Evolutionary conservation across 2,113 vertebrate genomes (phyloP), one percentile per base, ranked within the genome.

Genomic region (human): DNA sequence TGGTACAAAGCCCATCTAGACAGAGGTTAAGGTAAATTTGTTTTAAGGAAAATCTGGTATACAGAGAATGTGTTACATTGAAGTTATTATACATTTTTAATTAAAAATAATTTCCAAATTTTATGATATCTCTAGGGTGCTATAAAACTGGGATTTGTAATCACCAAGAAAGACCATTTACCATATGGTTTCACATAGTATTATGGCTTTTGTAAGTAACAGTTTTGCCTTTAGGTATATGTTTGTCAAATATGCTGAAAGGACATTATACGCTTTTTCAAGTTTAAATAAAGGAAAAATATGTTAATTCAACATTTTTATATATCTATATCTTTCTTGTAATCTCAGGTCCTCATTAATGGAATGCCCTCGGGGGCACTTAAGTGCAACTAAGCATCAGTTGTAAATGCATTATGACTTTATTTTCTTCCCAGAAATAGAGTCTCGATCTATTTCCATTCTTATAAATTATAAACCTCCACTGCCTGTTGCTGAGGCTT

Each of bases 391-490:
- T 68, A 72, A 82, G 64, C 48, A 64, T 96, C 55, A 59, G 66
- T 75, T 83, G 90, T 95, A 96, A 96, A 94, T 95, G 73, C 73
- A 90, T 95, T 96, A 94, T 16, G 86, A 96, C 90, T 97, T 87
- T 95, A 97, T 94, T 97, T 97, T 90, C 96, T 94, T 92, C 90
- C 83, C 82, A 90, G 91, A 96, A 87, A 92, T 50, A 93, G 59
- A 90, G 38, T 84, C 81, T 86, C 0, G 0, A 61, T 97, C 90
- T 81, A 94, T 96, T 96, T 97, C 75, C 82, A 75, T 84, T 85
- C 93, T 95, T 95, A 97, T 97, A 95, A 98, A 95, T 98, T 96
- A 97, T 96, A 97, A 94, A 97, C 84, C 16, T n/a, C 48, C 30
- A 8, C 66, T 85, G 88, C 45, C 73, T 10, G 1, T 83, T 80